Conservation (phyloP, 1,140 invertebrate species). For the Argopecten irradians region DNA sequence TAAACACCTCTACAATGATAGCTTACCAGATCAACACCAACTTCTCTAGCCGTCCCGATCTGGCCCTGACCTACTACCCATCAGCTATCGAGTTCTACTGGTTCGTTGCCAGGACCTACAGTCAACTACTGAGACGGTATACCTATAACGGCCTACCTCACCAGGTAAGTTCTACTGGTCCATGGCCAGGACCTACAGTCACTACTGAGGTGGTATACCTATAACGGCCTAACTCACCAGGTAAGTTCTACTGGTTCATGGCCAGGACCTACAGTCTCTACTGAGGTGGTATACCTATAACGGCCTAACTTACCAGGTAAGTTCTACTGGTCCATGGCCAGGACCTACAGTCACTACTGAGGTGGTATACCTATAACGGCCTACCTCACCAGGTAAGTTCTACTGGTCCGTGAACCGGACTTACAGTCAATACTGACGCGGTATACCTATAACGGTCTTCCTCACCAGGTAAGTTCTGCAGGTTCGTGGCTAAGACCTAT, state of each 20-base stretch:
- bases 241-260: not conserved
- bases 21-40: conserved; percentile 59
- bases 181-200: not conserved
- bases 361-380: not conserved
- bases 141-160: conserved; percentile 13
- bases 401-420: too few relatives aligned
- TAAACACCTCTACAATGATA: conserved; percentile 64
- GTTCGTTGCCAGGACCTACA: conserved; percentile 63
- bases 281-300: not conserved
- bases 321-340: not conserved
- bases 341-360: not conserved
- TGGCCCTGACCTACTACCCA: conserved; percentile 69
- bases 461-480: not conserved
- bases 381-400: not conserved
- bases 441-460: not conserved
- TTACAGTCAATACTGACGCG: not conserved
- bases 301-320: not conserved
- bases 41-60: conserved; percentile 58
- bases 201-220: too few relatives aligned
- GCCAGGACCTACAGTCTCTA: not conserved
- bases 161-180: conserved; percentile 5
- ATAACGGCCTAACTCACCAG: not conserved
- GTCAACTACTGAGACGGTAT: conserved; percentile 44
- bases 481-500: too few relatives aligned
- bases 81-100: conserved; percentile 68